Evolutionary conservation across 2,888 invertebrate genomes (phyloP).

Genomic region (Lucinisca nassula): DNA sequence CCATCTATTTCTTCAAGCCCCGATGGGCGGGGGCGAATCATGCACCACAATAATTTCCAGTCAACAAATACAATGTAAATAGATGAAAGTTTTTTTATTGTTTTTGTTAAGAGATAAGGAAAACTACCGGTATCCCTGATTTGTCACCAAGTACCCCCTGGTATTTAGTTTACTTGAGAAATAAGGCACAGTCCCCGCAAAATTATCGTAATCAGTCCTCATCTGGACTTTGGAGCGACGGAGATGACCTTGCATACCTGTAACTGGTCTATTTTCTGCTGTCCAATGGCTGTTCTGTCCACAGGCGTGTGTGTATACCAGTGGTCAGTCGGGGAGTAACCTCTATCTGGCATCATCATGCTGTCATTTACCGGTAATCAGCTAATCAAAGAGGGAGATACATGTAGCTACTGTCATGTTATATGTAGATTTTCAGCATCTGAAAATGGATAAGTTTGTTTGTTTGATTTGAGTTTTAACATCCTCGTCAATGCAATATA

Average conservation of each 20-base stretch:
- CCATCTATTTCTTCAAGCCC: too few relatives aligned
- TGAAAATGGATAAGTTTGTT: too few relatives aligned
- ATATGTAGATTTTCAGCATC: too few relatives aligned
- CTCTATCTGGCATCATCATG: slow-evolving; percentile 52
- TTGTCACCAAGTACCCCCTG: not conserved
- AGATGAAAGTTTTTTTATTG: not conserved
- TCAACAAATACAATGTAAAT: not conserved
- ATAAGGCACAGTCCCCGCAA: not conserved
- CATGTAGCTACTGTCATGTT: too few relatives aligned
- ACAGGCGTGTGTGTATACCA: slow-evolving; percentile 40
- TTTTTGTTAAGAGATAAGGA: not conserved
- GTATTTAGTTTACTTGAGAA: not conserved
- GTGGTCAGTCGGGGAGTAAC: slow-evolving; percentile 14
- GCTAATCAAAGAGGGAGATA: too few relatives aligned
- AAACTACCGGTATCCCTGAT: not conserved
- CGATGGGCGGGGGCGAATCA: too few relatives aligned
- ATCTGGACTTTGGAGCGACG: too few relatives aligned
- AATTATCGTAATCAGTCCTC: too few relatives aligned
- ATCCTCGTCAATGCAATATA: too few relatives aligned
- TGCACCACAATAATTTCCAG: too few relatives aligned
- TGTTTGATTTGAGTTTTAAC: too few relatives aligned
- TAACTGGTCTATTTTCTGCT: slow-evolving; percentile 53
- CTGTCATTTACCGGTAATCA: not conserved
- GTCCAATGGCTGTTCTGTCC: slow-evolving; percentile 45
- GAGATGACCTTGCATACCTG: not conserved